These are phyloP conservation scores for Xenopus petersii DNA, from an alignment of 2,797 vertebrate genomes.

Conservation along the genomic window DNA sequence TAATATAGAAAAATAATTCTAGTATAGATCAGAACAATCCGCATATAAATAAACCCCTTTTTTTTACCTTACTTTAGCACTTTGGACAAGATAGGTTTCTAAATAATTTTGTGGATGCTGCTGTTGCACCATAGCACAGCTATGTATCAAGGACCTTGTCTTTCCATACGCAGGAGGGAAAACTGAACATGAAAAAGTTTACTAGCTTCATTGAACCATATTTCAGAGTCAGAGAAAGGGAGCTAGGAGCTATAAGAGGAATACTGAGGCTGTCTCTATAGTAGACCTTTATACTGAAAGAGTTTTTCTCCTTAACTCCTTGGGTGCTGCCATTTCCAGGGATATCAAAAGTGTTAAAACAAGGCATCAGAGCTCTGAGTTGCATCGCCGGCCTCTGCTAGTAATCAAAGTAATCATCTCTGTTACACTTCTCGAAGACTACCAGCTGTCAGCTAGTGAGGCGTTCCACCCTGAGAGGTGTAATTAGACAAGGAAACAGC, in stretches of 20 bases:
- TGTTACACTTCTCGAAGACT: constrained; percentile 11
- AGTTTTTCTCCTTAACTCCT: not conserved
- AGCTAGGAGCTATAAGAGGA: not conserved
- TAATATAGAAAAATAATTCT: not conserved
- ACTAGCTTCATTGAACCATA: no score
- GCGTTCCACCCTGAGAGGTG: constrained; percentile 10
- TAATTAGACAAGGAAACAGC: constrained; percentile 29
- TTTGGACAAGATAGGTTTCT: no score
- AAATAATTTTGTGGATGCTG: no score
- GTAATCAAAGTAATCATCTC: constrained; percentile 41
- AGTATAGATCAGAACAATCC: no score
- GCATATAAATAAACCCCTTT: not conserved
- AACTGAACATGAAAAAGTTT: no score
- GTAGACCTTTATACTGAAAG: no score
- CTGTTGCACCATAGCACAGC: no score
- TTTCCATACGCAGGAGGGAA: no score
- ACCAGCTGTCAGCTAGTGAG: constrained; percentile 6
- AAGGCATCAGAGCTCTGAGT: no score
- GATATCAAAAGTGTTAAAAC: not conserved
- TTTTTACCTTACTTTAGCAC: no score
- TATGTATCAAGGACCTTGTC: no score
- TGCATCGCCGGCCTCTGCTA: not conserved
- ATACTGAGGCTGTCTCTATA: not conserved
- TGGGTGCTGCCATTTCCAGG: not conserved
- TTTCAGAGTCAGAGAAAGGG: no score